Base-by-base conservation (phyloP, 1,140 invertebrate species). In the Sycophaga agraensis region DNA sequence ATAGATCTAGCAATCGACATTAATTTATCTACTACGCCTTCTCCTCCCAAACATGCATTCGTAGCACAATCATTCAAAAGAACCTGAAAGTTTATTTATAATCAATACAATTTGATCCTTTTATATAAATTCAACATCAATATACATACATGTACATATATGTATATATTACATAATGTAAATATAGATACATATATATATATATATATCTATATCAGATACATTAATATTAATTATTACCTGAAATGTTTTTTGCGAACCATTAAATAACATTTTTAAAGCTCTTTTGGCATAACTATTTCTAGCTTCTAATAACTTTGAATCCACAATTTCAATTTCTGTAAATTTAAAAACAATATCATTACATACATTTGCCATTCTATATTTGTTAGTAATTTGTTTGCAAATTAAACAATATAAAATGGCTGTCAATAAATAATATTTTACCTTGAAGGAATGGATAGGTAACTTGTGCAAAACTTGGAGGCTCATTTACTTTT, bases 221-320 rank as follows among this genome's bases (percentile, higher is more conserved):
- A 43, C 14, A 11, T 40, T 46, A 57, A 34, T n/a, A 43, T 7
- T 37, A 16, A 55, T 35, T 35, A 8, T 50, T 70, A 79, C 78
- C 67, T 80, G 75, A 71, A 81, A 81, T 39, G 78, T 80, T 48
- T 81, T 81, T 24, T 80, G 78, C 2, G 79, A 79, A 11, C 79
- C 73, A 65, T 81, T 81, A 31, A 80, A 80, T 21, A 81, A 66
- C 28, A 74, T 81, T 69, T 80, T 81, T 45, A 81, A 68, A 40
- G 75, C 78, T 60, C 72, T 70, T 66, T 81, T 79, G 2, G 75
- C 73, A 69, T 81, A 80, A 71, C 68, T 78, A 24, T 75, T 71
- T 40, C 78, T 71, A 9, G 73, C 71, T 66, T 79, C 79, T 11
- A 65, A 68, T n/a, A 79, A 51, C 54, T 72, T 77, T 3, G 64